These are phyloP conservation scores for Phyllotreta cruciferae DNA, from an alignment of 2,888 invertebrate genomes.

Conservation along the genomic window DNA sequence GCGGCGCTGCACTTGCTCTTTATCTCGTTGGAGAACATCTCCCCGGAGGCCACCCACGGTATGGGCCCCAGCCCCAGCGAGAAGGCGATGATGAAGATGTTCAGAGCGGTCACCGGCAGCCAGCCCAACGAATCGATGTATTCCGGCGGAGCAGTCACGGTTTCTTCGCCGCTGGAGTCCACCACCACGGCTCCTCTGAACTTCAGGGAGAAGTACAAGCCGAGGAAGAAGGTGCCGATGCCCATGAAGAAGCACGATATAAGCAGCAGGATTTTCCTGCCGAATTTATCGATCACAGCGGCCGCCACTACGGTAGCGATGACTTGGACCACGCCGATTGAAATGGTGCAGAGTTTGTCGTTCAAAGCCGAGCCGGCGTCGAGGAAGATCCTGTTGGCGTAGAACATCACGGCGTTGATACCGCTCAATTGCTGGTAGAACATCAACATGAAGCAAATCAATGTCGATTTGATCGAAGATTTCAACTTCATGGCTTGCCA, in stretches of 20 bases:
- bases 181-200: conserved; percentile 50
- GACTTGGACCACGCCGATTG: conserved; percentile 81
- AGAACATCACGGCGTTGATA: conserved; percentile 84
- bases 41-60: conserved; percentile 86
- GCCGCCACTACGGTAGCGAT: conserved; percentile 76
- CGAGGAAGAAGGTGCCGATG: conserved; percentile 71
- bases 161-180: conserved; percentile 47
- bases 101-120: conserved; percentile 76
- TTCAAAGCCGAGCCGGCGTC: conserved; percentile 67
- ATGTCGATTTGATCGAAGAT: conserved; percentile 69
- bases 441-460: conserved; percentile 82
- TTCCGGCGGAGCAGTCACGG: too few relatives aligned
- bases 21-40: conserved; percentile 80
- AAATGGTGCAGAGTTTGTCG: conserved; percentile 54
- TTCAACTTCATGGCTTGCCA: conserved; percentile 66
- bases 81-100: conserved; percentile 80
- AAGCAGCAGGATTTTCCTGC: conserved; percentile 79
- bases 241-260: conserved; percentile 76
- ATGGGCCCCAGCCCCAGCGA: conserved; percentile 87
- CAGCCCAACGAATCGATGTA: conserved; percentile 67
- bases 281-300: conserved; percentile 79
- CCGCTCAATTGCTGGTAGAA: conserved; percentile 87
- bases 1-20: conserved; percentile 80
- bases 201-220: conserved; percentile 70
- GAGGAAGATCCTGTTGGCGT: conserved; percentile 75